These are phyloP conservation scores for Cnemophilus loriae DNA, from an alignment of 2,113 vertebrate species.

Conservation along the genomic window DNA sequence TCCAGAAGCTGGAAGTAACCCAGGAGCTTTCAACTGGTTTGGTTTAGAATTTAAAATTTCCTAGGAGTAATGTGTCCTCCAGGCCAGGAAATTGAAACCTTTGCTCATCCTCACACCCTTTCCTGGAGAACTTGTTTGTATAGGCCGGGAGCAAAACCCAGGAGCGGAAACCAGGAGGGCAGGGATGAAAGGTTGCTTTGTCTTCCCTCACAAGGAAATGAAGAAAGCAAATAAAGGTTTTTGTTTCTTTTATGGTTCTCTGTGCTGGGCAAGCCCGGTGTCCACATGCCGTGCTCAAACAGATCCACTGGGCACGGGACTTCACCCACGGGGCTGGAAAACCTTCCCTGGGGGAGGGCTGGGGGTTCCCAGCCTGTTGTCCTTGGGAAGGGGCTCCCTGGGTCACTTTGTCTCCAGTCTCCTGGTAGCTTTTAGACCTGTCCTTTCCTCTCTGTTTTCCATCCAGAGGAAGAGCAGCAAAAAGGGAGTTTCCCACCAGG, in stretches of 20 bases:
- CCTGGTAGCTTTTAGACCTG: background rate
- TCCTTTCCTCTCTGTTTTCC: background rate
- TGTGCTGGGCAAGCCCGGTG: background rate
- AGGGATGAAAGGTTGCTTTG: conserved; percentile 4
- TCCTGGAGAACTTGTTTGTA: background rate
- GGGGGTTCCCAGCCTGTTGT: background rate
- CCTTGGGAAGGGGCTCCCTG: background rate
- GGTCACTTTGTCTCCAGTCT: background rate
- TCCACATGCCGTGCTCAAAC: background rate
- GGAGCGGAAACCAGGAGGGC: background rate
- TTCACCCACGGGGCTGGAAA: background rate
- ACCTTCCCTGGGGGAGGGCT: background rate
- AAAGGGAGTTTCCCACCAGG: background rate
- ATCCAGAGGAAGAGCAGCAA: background rate
- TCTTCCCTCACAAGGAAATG: background rate
- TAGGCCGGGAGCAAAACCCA: accelerated
- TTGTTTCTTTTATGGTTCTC: background rate
- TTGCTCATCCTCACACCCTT: background rate
- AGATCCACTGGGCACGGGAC: accelerated
- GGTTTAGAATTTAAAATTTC: background rate
- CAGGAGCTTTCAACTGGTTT: background rate
- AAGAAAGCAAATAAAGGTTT: background rate
- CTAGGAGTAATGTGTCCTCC: accelerated
- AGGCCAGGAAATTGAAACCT: background rate
- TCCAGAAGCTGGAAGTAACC: background rate